These are phyloP conservation scores for Serinus canaria DNA, from an alignment of 2,113 vertebrate species.

Conservation along the genomic window DNA sequence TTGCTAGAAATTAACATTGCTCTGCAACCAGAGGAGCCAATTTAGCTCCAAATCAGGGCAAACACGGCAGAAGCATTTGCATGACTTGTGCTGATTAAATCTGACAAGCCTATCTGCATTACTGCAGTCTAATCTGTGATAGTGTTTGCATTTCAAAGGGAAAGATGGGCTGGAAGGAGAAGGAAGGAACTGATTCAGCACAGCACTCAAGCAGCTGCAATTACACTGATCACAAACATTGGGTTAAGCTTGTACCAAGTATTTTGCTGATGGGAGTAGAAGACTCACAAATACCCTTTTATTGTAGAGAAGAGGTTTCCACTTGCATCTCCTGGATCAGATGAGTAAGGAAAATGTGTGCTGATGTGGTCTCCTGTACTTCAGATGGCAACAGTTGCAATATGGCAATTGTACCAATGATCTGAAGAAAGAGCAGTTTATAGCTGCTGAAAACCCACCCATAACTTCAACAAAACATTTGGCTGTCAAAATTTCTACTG, in stretches of 20 bases:
- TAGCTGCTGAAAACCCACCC: neutral
- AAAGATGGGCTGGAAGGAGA: conserved; percentile 13
- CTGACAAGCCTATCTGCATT: neutral
- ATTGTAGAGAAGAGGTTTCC: neutral
- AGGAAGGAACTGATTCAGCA: conserved; percentile 61
- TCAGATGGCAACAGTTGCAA: neutral
- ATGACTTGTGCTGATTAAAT: neutral
- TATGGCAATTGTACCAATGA: neutral
- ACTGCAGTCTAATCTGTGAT: conserved; percentile 15
- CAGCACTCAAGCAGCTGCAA: neutral
- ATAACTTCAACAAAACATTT: neutral
- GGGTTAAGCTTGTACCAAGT: neutral
- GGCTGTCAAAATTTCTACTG: neutral
- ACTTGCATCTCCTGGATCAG: conserved; percentile 11
- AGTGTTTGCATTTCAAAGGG: conserved; percentile 41
- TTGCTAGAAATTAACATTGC: neutral
- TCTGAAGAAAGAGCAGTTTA: neutral
- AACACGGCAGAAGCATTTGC: neutral
- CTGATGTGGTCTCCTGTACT: neutral
- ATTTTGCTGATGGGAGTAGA: conserved; percentile 21
- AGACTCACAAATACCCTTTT: neutral
- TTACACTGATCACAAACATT: conserved; percentile 10
- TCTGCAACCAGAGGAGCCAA: neutral
- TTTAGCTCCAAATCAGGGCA: neutral
- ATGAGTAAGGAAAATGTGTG: conserved; percentile 1